Evolutionary conservation across 2,888 invertebrate genomes (phyloP), one percentile per base, ranked within the genome.

Genomic region (Gibbula magus): DNA sequence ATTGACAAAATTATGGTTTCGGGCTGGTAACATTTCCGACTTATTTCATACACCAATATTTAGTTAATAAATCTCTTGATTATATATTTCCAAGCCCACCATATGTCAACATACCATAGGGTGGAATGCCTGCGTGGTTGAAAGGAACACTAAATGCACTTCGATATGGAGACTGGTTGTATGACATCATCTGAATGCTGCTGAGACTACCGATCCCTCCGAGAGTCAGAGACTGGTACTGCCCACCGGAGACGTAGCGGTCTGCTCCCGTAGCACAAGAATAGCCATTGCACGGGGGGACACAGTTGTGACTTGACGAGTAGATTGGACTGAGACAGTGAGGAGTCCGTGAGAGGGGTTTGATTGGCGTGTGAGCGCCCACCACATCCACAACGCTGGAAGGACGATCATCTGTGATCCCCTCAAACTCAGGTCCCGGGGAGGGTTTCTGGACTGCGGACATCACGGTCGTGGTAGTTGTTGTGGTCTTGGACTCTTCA

Each of bases 131-230:
- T 70, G 73, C 81, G 81, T 82, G 86, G 83, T 78, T 81, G 16
- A 86, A 88, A 2, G 88, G 85, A 22, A 89, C 86, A 54, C 86
- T 84, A 82, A 89, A 90, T 16, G 88, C 85, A 77, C 84, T 84
- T 75, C 88, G 80, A 83, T 86, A 87, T 16, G 86, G 77, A 20
- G 86, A 88, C 16, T 86, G 83, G 75, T 73, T 39, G 74, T 80
- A 78, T 10, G 81, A 61, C 66, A 84, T 74, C 75, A 83, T 76
- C 74, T 84, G 81, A 67, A 88, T 53, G 78, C 81, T 85, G 56
- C 80, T 82, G 16, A 87, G 70, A 81, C 86, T 85, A 16, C 88
- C 87, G 2, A 89, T 82, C 0, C 88, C 85, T 45, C 86, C 83
- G 22, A 89, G 82, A 7, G 86, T 84, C 80, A 84, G 87, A 13